phyloP scores from a whole-genome alignment of 2,113 vertebrate species.

The Chinchilla lanigera region DNA sequence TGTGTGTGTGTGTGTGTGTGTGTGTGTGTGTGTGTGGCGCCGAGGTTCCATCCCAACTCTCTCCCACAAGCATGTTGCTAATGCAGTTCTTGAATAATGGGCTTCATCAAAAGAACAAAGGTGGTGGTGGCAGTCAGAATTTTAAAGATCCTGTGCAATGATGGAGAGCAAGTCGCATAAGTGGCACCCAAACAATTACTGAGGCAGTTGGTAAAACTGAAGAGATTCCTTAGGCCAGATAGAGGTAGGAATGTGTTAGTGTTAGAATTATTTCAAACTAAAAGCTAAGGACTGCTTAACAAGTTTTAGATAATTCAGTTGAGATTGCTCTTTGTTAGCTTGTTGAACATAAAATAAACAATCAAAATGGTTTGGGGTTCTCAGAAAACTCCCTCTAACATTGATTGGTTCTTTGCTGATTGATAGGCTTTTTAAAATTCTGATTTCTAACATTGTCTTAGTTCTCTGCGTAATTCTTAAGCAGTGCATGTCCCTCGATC shows the following conservation, averaged over 20 bases:
- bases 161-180: background rate
- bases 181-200: background rate
- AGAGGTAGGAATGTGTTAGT: background rate
- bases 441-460: background rate
- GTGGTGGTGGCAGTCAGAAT: background rate
- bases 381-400: background rate
- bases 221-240: background rate
- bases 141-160: background rate
- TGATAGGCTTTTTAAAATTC: slow-evolving; percentile 37
- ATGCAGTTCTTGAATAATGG: background rate
- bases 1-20: no score
- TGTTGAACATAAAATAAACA: background rate
- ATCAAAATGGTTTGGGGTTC: background rate
- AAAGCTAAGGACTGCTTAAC: background rate
- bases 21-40: no score
- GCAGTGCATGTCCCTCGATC: background rate
- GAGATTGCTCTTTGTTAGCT: slow-evolving; percentile 1
- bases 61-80: background rate
- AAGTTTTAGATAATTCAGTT: background rate
- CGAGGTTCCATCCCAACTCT: background rate
- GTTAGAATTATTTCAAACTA: slow-evolving; percentile 15
- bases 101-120: background rate
- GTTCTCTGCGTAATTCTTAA: background rate
- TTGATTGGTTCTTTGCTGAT: background rate
- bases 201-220: background rate